These are phyloP conservation scores for Junco hyemalis DNA, from an alignment of 2,113 vertebrate genomes.

Conservation along the genomic window DNA sequence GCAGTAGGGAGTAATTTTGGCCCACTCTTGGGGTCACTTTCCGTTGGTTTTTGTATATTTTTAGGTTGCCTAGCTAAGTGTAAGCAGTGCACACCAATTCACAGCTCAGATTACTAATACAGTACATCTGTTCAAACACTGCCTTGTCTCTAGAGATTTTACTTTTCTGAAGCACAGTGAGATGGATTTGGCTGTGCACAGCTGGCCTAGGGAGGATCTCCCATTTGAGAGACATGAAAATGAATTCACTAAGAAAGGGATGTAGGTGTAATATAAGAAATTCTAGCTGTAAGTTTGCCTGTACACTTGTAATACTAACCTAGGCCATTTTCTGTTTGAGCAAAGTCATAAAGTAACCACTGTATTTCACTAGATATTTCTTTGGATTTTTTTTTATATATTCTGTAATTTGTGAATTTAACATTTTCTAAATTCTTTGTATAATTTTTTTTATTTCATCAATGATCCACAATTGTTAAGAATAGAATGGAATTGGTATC, in stretches of 20 bases:
- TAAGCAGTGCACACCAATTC: not conserved
- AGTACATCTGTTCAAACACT: conserved; percentile 18
- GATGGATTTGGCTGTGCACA: not conserved
- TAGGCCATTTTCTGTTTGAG: not conserved
- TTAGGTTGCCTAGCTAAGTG: conserved; percentile 10
- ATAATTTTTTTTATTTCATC: not conserved
- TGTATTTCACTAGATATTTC: not conserved
- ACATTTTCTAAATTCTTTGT: not conserved
- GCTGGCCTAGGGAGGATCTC: conserved; percentile 13
- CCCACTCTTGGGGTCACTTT: not conserved
- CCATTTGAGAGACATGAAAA: not conserved
- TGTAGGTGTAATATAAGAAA: not conserved
- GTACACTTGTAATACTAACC: not conserved
- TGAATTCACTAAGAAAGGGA: not conserved
- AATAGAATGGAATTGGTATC: not conserved
- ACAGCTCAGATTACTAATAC: not conserved
- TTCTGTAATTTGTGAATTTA: not conserved
- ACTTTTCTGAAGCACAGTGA: not conserved
- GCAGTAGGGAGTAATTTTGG: not conserved
- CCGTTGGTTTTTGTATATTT: not conserved
- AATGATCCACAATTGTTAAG: not conserved
- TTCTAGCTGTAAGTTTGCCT: not conserved
- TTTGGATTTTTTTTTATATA: not conserved
- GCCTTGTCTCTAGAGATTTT: conserved; percentile 8
- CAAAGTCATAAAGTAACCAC: not conserved